Conservation (phyloP, 2,797 vertebrate genomes). For the Chelon auratus region DNA sequence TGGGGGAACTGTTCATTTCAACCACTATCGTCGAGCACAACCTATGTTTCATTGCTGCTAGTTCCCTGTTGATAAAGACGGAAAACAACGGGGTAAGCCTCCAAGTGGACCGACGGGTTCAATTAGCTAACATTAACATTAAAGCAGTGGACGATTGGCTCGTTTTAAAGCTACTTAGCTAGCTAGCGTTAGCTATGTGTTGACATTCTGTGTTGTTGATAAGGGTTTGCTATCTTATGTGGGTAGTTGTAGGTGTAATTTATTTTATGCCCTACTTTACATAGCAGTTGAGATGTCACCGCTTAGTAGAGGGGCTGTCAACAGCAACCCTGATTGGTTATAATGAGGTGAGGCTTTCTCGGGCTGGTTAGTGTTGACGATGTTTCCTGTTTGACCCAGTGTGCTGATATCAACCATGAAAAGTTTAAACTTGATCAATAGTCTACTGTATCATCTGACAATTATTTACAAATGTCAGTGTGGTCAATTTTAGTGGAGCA, state of each 20-base stretch:
- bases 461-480: not conserved
- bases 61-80: slow-evolving; percentile 15
- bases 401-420: not conserved
- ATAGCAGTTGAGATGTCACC: not conserved
- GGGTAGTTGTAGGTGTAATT: not conserved
- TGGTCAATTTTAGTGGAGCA: not conserved
- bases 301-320: slow-evolving; percentile 11
- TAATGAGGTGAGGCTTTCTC: slow-evolving; percentile 22
- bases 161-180: slow-evolving; percentile 40
- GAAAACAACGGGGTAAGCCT: slow-evolving; percentile 60
- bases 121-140: not conserved
- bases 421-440: rapidly evolving
- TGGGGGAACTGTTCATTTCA: not conserved
- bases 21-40: not conserved
- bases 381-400: not conserved
- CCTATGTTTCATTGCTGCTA: not conserved
- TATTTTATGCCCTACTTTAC: not conserved
- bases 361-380: not conserved
- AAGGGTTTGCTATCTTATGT: not conserved
- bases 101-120: not conserved
- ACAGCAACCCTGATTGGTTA: slow-evolving; percentile 27
- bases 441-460: not conserved
- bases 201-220: slow-evolving; percentile 33
- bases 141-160: slow-evolving; percentile 6
- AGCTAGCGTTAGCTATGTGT: slow-evolving; percentile 58